Conservation (phyloP, 2,888 invertebrate genomes). For the Cylloceria caligata region DNA sequence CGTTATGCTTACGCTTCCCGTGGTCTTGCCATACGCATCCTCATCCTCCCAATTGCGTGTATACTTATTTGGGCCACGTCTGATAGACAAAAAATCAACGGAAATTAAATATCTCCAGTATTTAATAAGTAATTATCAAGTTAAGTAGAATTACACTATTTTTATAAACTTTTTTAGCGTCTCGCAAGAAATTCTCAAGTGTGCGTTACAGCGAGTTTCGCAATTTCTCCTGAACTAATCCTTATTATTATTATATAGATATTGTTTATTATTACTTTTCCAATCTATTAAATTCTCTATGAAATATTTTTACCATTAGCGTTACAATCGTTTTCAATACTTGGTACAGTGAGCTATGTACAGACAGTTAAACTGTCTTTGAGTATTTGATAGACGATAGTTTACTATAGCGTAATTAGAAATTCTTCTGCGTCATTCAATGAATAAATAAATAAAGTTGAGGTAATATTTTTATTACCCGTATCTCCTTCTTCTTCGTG, state of each 20-base stretch:
- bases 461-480: slow-evolving; percentile 86
- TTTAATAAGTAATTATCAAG: too few species aligned
- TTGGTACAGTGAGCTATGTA: slow-evolving; percentile 11
- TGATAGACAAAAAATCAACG: slow-evolving; percentile 78
- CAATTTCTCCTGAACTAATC: too few species aligned
- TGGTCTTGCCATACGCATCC: slow-evolving; percentile 91
- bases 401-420: not conserved
- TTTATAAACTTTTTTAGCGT: too few species aligned
- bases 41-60: slow-evolving; percentile 97
- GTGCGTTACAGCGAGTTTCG: too few species aligned
- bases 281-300: not conserved
- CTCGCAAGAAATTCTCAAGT: too few species aligned
- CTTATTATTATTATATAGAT: too few species aligned
- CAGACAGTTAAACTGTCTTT: not conserved
- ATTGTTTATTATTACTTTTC: not conserved
- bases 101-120: too few species aligned
- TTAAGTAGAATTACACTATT: too few species aligned
- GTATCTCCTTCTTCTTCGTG: slow-evolving; percentile 93
- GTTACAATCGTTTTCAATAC: not conserved
- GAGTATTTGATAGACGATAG: not conserved
- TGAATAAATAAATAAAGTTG: too few species aligned
- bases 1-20: slow-evolving; percentile 73
- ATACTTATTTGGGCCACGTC: slow-evolving; percentile 96
- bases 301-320: not conserved
- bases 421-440: too few species aligned